Evolutionary conservation across 1,140 invertebrate species (phyloP).

Genomic region (Sipha flava): DNA sequence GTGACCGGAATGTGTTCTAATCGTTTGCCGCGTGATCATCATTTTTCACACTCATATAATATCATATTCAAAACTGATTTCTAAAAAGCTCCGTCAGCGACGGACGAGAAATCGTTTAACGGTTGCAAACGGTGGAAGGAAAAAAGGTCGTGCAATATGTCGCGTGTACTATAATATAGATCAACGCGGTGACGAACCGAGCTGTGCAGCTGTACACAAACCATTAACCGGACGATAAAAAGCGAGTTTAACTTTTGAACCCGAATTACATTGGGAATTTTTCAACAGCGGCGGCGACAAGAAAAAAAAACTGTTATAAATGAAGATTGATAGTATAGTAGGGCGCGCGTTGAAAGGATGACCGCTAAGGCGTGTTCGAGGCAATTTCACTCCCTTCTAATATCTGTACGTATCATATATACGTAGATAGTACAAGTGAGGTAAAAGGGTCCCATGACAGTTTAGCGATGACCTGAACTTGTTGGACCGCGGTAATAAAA

Average conservation of each 20-base stretch:
- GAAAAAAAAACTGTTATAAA: background rate
- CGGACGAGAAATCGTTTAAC: too few species aligned
- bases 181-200: background rate
- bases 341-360: background rate
- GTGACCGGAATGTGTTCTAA: conserved; percentile 13
- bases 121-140: background rate
- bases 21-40: background rate
- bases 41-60: conserved; percentile 1
- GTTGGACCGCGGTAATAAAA: conserved; percentile 5
- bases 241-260: conserved; percentile 6
- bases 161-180: background rate
- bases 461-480: background rate
- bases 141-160: background rate
- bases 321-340: conserved; percentile 4
- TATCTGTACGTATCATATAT: background rate
- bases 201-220: background rate
- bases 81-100: background rate
- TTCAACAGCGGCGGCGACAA: background rate
- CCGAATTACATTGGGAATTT: background rate
- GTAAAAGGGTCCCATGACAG: background rate
- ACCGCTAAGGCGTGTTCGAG: background rate
- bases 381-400: background rate
- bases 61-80: background rate
- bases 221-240: conserved; percentile 22
- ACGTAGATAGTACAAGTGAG: background rate